Evolutionary conservation across 2,888 invertebrate genomes (phyloP), one percentile per base, ranked within the genome.

Genomic region (Ptilodon capucinus): DNA sequence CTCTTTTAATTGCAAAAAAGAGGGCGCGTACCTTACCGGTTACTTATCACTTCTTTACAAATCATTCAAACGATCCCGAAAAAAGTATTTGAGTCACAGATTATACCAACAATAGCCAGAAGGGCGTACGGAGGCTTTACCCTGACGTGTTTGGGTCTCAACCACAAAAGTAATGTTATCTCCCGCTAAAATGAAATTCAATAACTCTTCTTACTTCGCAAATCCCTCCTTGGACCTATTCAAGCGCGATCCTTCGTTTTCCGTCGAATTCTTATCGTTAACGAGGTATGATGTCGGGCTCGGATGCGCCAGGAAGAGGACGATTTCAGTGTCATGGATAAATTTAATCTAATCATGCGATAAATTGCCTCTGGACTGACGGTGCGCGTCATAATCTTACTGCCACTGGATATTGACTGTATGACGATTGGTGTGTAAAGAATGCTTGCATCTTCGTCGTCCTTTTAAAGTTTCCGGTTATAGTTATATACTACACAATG

Each of bases 291-390:
- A 79, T 76, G 76, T 74, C 73, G 71, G 73, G 79, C 77, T 81
- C 76, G 79, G 77, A 76, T 65, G 72, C 57, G 70, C 61, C 85
- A 83, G 89, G 89, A 89, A 86, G 81, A 64, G 63, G 68, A 64
- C 79, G 76, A 85, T 86, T 86, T 78, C 80, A 78, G 71, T 83
- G 85, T 83, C 79, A 79, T 67, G 77, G 81, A 80, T 83, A 81
- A 79, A 86, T 86, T 88, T 79, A 86, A 84, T 84, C 82, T 84
- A 84, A 88, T 88, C 79, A 83, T 71, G 74, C 83, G 79, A 78
- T 79, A 81, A 84, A 85, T 86, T 83, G 84, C 71, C 74, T 70
- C 69, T 43, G 48, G 60, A 52, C 55, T 60, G 64, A 51, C 51
- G 51, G 51, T 60, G 46, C 48, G 48, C 54, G 54, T 63, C 63